These are phyloP conservation scores for Siniperca obscura DNA, from an alignment of 2,797 vertebrate species.

Conservation along the genomic window DNA sequence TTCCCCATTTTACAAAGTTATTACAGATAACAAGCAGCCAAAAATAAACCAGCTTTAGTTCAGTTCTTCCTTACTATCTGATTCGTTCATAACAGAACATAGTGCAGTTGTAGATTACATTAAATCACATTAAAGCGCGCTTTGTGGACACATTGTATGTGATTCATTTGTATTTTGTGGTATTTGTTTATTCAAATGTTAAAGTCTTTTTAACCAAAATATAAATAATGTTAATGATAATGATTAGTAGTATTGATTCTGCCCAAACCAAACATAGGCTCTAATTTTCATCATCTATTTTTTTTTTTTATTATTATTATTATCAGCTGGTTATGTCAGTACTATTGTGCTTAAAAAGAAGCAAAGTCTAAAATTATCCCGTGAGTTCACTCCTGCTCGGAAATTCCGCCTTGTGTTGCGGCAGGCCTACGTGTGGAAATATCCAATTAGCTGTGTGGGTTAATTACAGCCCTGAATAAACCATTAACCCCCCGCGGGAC, in stretches of 20 bases:
- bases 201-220: too few species aligned
- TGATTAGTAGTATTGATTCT: too few species aligned
- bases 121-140: neutral
- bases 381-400: constrained; percentile 28
- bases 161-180: too few species aligned
- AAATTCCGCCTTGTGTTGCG: constrained; percentile 24
- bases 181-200: neutral
- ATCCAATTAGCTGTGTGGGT: constrained; percentile 51
- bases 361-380: constrained; percentile 1
- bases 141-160: too few species aligned
- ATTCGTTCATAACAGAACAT: neutral
- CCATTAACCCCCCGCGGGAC: constrained; percentile 34
- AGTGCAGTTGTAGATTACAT: neutral
- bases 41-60: neutral
- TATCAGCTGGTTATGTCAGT: too few species aligned
- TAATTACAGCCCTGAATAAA: constrained; percentile 61
- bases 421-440: constrained; percentile 49
- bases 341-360: neutral
- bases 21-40: neutral
- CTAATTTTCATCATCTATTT: neutral
- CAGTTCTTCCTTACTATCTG: too few species aligned
- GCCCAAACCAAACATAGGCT: neutral
- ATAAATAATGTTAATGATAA: too few species aligned
- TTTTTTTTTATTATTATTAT: neutral
- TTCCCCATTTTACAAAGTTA: constrained; percentile 44